phyloP scores from a whole-genome alignment of 2,888 invertebrate genomes.

The Hydraecia micacea region DNA sequence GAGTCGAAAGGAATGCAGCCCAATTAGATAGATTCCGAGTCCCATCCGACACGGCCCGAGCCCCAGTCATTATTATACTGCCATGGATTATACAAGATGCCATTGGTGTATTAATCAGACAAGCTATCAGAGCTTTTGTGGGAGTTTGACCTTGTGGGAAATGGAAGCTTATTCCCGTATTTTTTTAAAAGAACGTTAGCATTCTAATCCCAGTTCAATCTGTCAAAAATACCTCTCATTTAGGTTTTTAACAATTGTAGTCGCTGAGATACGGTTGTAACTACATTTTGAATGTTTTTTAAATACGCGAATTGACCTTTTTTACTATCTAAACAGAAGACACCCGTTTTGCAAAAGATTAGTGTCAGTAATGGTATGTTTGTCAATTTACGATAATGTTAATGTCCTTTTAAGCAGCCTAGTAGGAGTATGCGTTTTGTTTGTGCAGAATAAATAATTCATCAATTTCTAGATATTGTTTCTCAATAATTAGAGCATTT shows the following conservation, averaged over 20 bases:
- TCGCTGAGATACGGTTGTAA: neutral
- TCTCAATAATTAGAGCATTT: too few relatives aligned
- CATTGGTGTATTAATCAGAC: slow-evolving; percentile 45
- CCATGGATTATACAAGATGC: slow-evolving; percentile 41
- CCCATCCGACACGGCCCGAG: slow-evolving; percentile 62
- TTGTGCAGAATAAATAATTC: too few relatives aligned
- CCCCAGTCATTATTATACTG: slow-evolving; percentile 66
- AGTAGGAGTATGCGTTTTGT: neutral
- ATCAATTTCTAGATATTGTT: too few relatives aligned
- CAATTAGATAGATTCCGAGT: slow-evolving; percentile 81
- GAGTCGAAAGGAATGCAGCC: slow-evolving; percentile 80
- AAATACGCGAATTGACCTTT: too few relatives aligned
- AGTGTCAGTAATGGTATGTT: neutral
- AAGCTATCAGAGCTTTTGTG: slow-evolving; percentile 13
- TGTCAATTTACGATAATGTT: neutral
- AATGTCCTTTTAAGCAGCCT: neutral
- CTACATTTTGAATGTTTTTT: neutral
- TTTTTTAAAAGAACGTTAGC: neutral
- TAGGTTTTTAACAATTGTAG: neutral
- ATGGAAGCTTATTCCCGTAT: neutral
- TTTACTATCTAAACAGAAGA: too few relatives aligned
- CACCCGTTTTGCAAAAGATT: neutral
- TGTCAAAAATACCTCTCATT: neutral
- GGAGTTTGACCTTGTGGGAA: neutral
- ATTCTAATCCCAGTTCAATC: neutral